phyloP scores from a whole-genome alignment of 2,797 vertebrate genomes.

The Sebastes nivosus region DNA sequence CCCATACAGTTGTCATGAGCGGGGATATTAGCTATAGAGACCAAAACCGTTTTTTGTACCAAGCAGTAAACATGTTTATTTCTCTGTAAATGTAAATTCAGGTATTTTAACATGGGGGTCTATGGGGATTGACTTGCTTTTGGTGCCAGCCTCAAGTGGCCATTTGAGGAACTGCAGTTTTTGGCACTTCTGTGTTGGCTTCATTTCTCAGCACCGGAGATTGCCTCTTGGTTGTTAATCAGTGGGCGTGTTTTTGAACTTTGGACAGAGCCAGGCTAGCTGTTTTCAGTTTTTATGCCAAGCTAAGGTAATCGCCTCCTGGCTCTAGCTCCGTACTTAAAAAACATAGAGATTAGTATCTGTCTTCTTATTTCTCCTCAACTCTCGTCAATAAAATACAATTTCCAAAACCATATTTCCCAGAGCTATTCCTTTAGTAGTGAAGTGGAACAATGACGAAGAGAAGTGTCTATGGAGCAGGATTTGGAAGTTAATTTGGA shows the following conservation, averaged over 20 bases:
- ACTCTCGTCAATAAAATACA: neutral
- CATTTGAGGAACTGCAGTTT: too few relatives aligned
- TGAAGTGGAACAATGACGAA: neutral
- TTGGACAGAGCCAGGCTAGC: neutral
- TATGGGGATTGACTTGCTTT: too few relatives aligned
- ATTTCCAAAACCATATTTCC: neutral
- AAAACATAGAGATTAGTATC: neutral
- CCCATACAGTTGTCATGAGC: too few relatives aligned
- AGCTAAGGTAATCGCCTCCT: neutral
- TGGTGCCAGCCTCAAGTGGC: too few relatives aligned
- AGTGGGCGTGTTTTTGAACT: neutral
- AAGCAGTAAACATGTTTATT: too few relatives aligned
- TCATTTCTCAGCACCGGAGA: accelerated
- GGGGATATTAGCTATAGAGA: too few relatives aligned
- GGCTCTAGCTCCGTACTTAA: neutral
- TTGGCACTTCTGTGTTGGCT: too few relatives aligned
- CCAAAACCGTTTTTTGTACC: too few relatives aligned
- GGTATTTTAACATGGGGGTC: too few relatives aligned
- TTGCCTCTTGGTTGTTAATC: too few relatives aligned
- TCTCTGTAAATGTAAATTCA: too few relatives aligned
- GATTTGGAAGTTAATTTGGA: constrained; percentile 12
- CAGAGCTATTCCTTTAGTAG: neutral
- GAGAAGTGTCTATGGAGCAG: neutral
- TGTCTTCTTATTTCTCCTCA: neutral
- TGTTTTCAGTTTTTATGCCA: neutral